phyloP scores from a whole-genome alignment of 2,113 vertebrate genomes.

The Cyanoliseus patagonus region DNA sequence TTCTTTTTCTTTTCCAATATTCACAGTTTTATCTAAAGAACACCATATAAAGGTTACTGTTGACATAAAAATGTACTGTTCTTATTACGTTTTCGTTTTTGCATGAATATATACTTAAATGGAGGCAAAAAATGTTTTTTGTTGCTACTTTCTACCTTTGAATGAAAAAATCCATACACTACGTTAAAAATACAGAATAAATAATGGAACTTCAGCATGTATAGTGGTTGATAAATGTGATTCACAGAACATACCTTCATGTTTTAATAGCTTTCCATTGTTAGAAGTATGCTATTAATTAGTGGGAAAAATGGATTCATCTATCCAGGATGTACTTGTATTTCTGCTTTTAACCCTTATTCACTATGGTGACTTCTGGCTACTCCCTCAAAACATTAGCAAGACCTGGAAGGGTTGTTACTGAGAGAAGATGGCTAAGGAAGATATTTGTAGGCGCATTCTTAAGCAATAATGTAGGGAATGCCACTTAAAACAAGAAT shows the following conservation, averaged over 20 bases:
- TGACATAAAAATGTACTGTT: slow-evolving; percentile 71
- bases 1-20: slow-evolving; percentile 57
- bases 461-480: background rate
- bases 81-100: slow-evolving; percentile 70
- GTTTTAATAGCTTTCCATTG: slow-evolving; percentile 78
- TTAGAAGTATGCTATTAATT: slow-evolving; percentile 74
- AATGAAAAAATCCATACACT: slow-evolving; percentile 71
- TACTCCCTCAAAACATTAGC: background rate
- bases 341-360: slow-evolving; percentile 31
- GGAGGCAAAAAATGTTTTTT: slow-evolving; percentile 23
- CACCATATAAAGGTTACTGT: slow-evolving; percentile 71
- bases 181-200: slow-evolving; percentile 68
- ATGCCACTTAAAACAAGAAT: background rate
- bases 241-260: slow-evolving; percentile 70
- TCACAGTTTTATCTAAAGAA: slow-evolving; percentile 75
- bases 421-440: background rate
- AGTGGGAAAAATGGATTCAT: slow-evolving; percentile 64
- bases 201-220: slow-evolving; percentile 68
- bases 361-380: background rate
- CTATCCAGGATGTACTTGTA: slow-evolving; percentile 51
- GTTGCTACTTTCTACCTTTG: slow-evolving; percentile 56
- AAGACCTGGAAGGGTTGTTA: background rate
- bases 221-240: slow-evolving; percentile 76
- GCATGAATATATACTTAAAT: slow-evolving; percentile 68
- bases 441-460: background rate